Evolutionary conservation across 2,797 vertebrate genomes (phyloP).

Genomic region (Centropyge bicolor): DNA sequence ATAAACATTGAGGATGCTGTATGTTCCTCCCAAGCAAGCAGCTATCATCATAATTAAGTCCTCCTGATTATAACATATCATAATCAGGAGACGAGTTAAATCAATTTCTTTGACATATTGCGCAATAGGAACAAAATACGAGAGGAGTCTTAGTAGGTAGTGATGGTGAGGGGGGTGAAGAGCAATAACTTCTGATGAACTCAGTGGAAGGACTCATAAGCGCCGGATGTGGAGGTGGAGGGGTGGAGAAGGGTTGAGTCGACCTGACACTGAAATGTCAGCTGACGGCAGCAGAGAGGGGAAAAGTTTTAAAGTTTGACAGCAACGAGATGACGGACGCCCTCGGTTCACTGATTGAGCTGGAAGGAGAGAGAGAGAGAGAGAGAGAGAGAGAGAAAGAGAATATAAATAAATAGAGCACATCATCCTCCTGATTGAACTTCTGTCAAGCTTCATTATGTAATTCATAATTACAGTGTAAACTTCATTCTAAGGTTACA

Average conservation of each 20-base stretch:
- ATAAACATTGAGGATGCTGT: background rate
- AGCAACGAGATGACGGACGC: background rate
- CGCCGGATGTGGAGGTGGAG: background rate
- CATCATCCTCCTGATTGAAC: background rate
- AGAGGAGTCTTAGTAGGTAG: background rate
- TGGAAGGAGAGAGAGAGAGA: background rate
- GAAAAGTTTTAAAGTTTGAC: background rate
- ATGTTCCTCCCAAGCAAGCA: slow-evolving; percentile 1
- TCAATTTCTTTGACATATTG: background rate
- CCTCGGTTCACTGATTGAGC: background rate
- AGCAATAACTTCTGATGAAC: background rate
- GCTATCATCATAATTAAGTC: too few relatives aligned
- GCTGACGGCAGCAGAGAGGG: background rate
- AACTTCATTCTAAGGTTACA: background rate
- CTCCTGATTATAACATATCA: too few relatives aligned
- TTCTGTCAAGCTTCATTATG: background rate
- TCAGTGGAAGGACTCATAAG: background rate
- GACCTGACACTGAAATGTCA: background rate
- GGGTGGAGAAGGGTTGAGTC: background rate
- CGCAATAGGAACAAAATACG: background rate
- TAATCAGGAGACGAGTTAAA: background rate
- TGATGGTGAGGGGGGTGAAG: background rate
- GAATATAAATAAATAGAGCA: background rate
- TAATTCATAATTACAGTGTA: slow-evolving; percentile 1
- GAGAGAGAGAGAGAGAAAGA: background rate